Evolutionary conservation across 2,888 invertebrate species (phyloP), one percentile per base, ranked within the genome.

Genomic region (Amphiduros pacificus): DNA sequence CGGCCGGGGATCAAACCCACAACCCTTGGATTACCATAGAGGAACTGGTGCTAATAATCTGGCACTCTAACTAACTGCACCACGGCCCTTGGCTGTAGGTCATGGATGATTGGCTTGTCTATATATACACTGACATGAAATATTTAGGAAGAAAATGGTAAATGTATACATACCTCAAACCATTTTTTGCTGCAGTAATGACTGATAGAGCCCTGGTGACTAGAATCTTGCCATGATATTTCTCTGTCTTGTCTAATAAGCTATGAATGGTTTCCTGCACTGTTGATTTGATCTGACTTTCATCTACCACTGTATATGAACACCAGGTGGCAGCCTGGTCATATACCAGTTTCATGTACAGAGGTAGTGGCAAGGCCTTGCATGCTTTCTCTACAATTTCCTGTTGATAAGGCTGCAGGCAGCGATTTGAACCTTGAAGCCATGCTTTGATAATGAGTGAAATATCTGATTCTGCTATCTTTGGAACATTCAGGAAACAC

Each of bases 151-250:
- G n/a, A n/a, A n/a, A n/a, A n/a, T n/a, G n/a, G n/a, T n/a, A n/a
- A n/a, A n/a, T n/a, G n/a, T n/a, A n/a, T n/a, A n/a, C 54, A 5
- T 27, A 61, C 55, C 50, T 65, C 57, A 49, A 40, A 51, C 67
- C 67, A 36, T 31, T 54, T 31, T 55, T 55, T 32, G 66, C 60
- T 20, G 66, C 67, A 27, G 67, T 64, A 22, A 67, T 20, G 40
- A 59, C 67, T 6, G 48, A 60, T 6, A 66, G 55, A 17, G 63
- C 56, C 17, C 59, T 52, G 6, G 40, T 29, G 5, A 60, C 52
- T 50, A 65, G 29, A 22, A 56, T 41, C 40, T 44, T 51, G 11
- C 63, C 65, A 51, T 61, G 63, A 17, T 58, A 32, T 27, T 40
- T 40, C 55, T 67, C 65, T 27, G 66, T 26, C 4, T 40, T 24